Conservation (phyloP, 92 coral and sea anemone genomes). For the Porites divaricata region DNA sequence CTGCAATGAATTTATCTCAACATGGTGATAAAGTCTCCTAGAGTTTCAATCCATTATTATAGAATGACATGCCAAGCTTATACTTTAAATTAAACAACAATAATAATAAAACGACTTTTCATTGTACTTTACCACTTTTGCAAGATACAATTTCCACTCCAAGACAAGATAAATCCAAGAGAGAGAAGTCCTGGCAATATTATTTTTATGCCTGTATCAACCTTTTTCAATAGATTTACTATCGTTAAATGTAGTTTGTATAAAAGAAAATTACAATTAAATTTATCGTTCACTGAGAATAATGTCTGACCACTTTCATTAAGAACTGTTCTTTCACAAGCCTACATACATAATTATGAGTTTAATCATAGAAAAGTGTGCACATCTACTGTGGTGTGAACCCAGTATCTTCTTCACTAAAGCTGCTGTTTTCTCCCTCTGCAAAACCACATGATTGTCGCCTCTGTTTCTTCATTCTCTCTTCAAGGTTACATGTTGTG, state of each 20-base stretch:
- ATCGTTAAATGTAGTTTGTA: too few relatives aligned
- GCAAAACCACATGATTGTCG: slow-evolving; percentile 56
- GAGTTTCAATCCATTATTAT: neutral
- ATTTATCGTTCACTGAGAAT: neutral
- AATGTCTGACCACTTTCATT: neutral
- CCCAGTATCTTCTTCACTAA: slow-evolving; percentile 17
- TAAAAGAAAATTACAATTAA: too few relatives aligned
- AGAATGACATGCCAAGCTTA: neutral
- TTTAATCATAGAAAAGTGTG: neutral
- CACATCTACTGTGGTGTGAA: neutral
- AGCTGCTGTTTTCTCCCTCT: slow-evolving; percentile 37
- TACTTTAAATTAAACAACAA: neutral
- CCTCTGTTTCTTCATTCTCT: slow-evolving; percentile 51
- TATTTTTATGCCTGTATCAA: too few relatives aligned
- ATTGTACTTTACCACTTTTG: neutral
- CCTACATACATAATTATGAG: neutral
- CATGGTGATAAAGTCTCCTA: slow-evolving; percentile 2
- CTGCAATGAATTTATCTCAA: slow-evolving; percentile 79
- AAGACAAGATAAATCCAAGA: too few relatives aligned
- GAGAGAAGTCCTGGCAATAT: too few relatives aligned
- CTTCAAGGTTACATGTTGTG: slow-evolving; percentile 44
- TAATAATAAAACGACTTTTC: neutral
- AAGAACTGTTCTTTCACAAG: neutral
- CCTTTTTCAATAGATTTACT: too few relatives aligned
- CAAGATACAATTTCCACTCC: neutral